Evolutionary conservation across 2,113 vertebrate species (phyloP), one percentile per base, ranked within the genome.

Genomic region (Tiliqua scincoides): DNA sequence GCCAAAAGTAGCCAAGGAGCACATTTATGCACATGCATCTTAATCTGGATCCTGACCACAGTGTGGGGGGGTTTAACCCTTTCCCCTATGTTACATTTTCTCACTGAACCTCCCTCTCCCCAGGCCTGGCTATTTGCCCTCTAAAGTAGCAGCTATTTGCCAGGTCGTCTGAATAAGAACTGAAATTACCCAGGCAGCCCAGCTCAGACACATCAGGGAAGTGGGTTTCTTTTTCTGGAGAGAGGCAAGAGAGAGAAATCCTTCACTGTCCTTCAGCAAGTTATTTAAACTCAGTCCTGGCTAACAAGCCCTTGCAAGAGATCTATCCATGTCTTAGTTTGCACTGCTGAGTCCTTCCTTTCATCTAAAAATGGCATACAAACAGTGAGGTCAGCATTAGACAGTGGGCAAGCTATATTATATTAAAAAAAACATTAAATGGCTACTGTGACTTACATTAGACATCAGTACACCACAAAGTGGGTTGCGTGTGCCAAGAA

Each of bases 161-260:
- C 54, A 57, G 54, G 11, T 57, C 8, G 43, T 88, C 87, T 87
- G 40, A 91, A 90, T 67, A 65, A 77, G 85, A 87, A 89, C 87
- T 70, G 15, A 6, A 52, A 75, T 52, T 12, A 52, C 27, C 43
- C 43, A 30, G 27, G 25, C 40, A 9, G 23, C 20, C 71, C 71
- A 25, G 4, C 21, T 14, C 37, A 21, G 37, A 20, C 30, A 48
- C 43, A 76, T 20, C 15, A 3, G 48, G 27, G 30, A 32, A 21
- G 1, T 25, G 2, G 32, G 23, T 35, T 21, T 61, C 1, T 12
- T 57, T 77, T 59, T 30, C 75, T 52, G 10, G 15, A 8, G 8
- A 59, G 71, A 8, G 25, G 54, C 43, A 8, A 77, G n/a, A 35
- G 20, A 77, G 54, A 12, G n/a, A n/a, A n/a, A n/a, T n/a, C n/a